A percentile compares a stretch with the other conserved stretches of the same genome.
Evolutionary conservation across 2,888 invertebrate species (phyloP).

Genomic region (Leptothorax acervorum): DNA sequence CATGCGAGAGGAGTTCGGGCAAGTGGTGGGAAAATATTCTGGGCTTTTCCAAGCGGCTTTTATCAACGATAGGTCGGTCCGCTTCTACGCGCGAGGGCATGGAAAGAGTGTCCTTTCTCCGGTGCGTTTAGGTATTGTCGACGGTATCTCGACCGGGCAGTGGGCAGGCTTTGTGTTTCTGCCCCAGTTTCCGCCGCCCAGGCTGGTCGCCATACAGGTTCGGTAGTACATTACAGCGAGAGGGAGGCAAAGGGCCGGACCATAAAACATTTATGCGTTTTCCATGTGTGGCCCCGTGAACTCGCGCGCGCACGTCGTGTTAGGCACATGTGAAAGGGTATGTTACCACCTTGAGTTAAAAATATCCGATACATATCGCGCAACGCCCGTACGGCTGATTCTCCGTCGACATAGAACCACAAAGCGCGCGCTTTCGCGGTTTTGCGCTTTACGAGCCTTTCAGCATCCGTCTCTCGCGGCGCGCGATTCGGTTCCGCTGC

Average conservation of each 20-base stretch:
- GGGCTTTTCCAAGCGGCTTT: conserved; percentile 67
- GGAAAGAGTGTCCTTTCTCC: conserved; percentile 67
- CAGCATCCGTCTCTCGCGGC: conserved; percentile 50
- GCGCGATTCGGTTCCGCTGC: conserved; percentile 34
- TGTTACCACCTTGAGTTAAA: conserved; percentile 79
- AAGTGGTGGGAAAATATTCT: conserved; percentile 69
- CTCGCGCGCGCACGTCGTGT: not conserved
- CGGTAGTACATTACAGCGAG: conserved; percentile 73
- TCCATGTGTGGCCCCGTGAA: conserved; percentile 66
- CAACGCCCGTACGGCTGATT: conserved; percentile 55
- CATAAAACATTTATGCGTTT: conserved; percentile 84
- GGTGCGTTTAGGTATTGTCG: conserved; percentile 82
- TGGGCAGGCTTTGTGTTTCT: conserved; percentile 82
- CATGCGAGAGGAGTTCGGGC: conserved; percentile 50
- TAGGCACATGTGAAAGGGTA: conserved; percentile 32
- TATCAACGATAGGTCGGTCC: conserved; percentile 69
- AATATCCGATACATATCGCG: conserved; percentile 77
- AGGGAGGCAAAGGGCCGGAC: conserved; percentile 78
- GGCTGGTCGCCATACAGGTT: conserved; percentile 79
- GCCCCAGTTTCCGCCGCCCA: conserved; percentile 80
- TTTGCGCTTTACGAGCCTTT: conserved; percentile 59
- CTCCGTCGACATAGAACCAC: conserved; percentile 48
- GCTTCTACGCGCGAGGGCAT: conserved; percentile 55
- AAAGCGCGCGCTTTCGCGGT: conserved; percentile 45
- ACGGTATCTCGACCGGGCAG: conserved; percentile 80